Evolutionary conservation across 2,888 invertebrate genomes (phyloP), one percentile per base, ranked within the genome.

Genomic region (Notodonta ziczac): DNA sequence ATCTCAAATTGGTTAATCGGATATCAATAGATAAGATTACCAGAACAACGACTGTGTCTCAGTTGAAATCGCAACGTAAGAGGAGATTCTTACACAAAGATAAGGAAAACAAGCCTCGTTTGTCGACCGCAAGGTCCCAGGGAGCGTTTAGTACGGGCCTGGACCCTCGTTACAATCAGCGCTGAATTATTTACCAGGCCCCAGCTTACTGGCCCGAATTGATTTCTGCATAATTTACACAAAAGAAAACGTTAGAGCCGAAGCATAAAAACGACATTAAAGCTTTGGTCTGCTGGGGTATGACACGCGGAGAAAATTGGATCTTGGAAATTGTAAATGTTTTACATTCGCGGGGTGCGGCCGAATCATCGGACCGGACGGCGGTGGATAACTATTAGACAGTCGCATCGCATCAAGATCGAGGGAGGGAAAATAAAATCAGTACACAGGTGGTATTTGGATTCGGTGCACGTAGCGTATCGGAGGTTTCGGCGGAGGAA

Each of bases 181-280:
- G 80, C 85, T 89, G 90, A 93, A 93, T 91, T 89, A 91, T 92
- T 92, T 89, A 91, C 86, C 82, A 84, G 78, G 75, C 81, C 80
- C 85, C 84, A 83, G 88, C 86, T 85, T 85, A 86, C 86, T 81
- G 84, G 81, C 74, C 84, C 81, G 88, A 89, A 91, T 90, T 89
- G 90, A 89, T 91, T 89, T 91, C 81, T 91, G 90, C 89, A 92
- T 92, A 92, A 91, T 91, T 91, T 87, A 90, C 74, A 81, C 78
- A 80, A 83, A 83, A 83, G 81, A 78, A 84, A 84, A 83, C 78
- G 79, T 82, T 81, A 81, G 74, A 80, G 77, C 63, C 72, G 67
- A 75, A 77, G 81, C 82, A 78, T 86, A 87, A 87, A 87, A 82
- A 81, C 73, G 76, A 77, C 74, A 76, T 81, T 87, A 85, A 87